Base-by-base conservation (phyloP, 2,888 invertebrate genomes). In the Caenorhabditis doughertyi region DNA sequence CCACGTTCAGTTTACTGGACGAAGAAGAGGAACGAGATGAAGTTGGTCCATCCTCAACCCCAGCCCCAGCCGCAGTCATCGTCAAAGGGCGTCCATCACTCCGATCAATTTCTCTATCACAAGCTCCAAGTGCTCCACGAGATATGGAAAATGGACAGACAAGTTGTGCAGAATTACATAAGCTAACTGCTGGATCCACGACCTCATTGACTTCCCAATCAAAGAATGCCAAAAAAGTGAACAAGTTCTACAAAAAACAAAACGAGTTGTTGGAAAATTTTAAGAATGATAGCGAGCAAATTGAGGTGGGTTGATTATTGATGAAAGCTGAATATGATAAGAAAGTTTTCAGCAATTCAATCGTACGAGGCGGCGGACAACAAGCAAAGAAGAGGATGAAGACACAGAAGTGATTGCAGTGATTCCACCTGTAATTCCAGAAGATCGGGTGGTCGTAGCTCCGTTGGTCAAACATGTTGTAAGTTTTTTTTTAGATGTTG, bases 221-320 rank as follows among this genome's bases (percentile, higher is more conserved):
- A 18, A 74, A 73, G 32, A 73, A 74, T 32, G 70, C 85, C 35
- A 88, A 84, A 73, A 87, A 89, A 70, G 87, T 91, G 58, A 82
- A 79, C 72, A 88, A 90, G 62, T 91, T 89, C 81, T 91, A 91
- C 80, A 89, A 90, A 79, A 87, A 90, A 67, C 91, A 91, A 68
- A 89, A 88, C 72, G 88, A 89, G 51, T 79, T 91, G 67, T 83
- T 90, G 58, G 90, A 91, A 74, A 89, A 88, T 56, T 91, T 89
- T 81, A 89, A 91, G 60, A 87, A 88, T 32, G 91, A 91, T 85
- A 88, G 86, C 58, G 88, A 88, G 58, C 89, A 89, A 62, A 90
- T 90, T 60, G 86, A 88, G 85, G 90, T 90, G 32, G 35, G 44
- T 2, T 13, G 11, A 47, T 47, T 18, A 13, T 18, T 11, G 5